Base-by-base conservation (phyloP, 2,797 vertebrate genomes). In the Sebastes iracundus region DNA sequence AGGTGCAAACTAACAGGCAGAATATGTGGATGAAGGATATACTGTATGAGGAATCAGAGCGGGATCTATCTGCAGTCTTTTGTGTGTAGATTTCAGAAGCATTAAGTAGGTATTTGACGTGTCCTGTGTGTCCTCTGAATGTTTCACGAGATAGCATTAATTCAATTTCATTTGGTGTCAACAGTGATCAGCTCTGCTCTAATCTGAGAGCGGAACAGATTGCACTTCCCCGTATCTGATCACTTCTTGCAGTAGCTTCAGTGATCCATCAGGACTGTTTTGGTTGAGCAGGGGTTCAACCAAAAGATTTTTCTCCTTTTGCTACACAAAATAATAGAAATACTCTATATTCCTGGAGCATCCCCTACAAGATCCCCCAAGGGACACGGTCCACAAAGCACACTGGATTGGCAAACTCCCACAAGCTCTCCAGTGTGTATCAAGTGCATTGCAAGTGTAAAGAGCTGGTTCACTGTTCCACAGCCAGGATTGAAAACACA, bases 111-210 rank as follows among this genome's bases (percentile, higher is more conserved):
- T 30, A 30, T 66, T 27, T 38, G 1, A 77, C 49, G 61, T 25
- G 25, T 72, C 42, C 32, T 13, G 22, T 6, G 0, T 27, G 14
- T 22, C 23, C 9, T 32, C 16, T 13, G 16, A 11, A 59, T 61
- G 16, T 30, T 65, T 75, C 38, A 58, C 18, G 52, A 81, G 52
- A 35, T 0, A 30, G 62, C 20, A 25, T 18, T 69, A 33, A 65
- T 68, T 83, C 42, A 56, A 72, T 72, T 72, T 74, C 13, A 71
- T 81, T 63, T 63, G 46, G 27, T 59, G 52, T 81, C 85, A 77
- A 25, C 66, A n/a, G 59, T 25, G 25, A 72, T 87, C 66, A 59
- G 59, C 49, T 80, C 46, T 9, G 12, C 4, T 79, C 68, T 55
- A 42, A 81, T 74, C 35, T 61, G 75, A 64, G 63, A 56, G 66